These are phyloP conservation scores for Acanthurus tractus DNA, from an alignment of 2,797 vertebrate genomes.

Conservation along the genomic window DNA sequence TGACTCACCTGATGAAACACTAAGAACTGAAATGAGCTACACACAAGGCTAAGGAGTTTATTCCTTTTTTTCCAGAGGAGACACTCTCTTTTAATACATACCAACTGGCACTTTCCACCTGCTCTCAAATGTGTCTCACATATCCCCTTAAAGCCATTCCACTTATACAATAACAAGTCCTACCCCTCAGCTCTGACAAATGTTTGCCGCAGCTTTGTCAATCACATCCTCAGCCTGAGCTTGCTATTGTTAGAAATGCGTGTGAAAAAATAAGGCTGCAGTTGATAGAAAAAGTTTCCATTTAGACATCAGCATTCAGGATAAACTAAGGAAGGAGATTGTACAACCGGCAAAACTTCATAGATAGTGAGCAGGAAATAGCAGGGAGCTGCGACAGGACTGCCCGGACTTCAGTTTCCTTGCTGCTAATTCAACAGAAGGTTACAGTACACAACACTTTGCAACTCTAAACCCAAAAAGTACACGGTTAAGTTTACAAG, in stretches of 20 bases:
- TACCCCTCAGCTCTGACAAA: slow-evolving; percentile 27
- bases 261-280: slow-evolving; percentile 34
- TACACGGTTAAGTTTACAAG: too few species aligned
- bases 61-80: neutral
- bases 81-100: neutral
- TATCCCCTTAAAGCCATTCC: slow-evolving; percentile 3
- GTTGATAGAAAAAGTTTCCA: slow-evolving; percentile 42
- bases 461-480: slow-evolving; percentile 3
- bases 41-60: neutral
- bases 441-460: slow-evolving; percentile 5
- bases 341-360: slow-evolving; percentile 30
- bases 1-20: neutral
- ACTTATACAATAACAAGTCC: slow-evolving; percentile 27
- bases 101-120: neutral
- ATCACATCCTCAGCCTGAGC: slow-evolving; percentile 15
- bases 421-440: slow-evolving; percentile 14
- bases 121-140: slow-evolving; percentile 9
- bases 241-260: slow-evolving; percentile 53
- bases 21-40: neutral
- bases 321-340: slow-evolving; percentile 66
- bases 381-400: slow-evolving; percentile 33
- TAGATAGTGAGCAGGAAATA: slow-evolving; percentile 58
- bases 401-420: slow-evolving; percentile 45
- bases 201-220: slow-evolving; percentile 35
- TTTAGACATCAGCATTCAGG: slow-evolving; percentile 40